phyloP scores from a whole-genome alignment of 2,797 vertebrate genomes.

The Tauraco hartlaubi region DNA sequence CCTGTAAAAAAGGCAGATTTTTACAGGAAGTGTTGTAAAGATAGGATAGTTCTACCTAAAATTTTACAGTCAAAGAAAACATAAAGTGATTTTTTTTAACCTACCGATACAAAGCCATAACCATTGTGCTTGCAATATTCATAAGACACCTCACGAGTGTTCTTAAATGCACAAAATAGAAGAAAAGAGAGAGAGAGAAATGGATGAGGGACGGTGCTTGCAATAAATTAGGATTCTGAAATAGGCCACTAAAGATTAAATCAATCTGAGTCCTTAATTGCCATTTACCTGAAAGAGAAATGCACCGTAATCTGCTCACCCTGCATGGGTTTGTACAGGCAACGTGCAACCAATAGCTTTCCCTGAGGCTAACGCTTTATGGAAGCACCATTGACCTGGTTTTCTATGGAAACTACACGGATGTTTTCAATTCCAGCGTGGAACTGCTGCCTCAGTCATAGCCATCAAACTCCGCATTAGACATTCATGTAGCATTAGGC shows the following conservation, averaged over 20 bases:
- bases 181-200: background rate
- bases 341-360: background rate
- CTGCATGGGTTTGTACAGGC: background rate
- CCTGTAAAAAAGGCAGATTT: slow-evolving; percentile 21
- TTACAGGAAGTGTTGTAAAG: slow-evolving; percentile 33
- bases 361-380: background rate
- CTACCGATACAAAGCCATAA: background rate
- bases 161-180: background rate
- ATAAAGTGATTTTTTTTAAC: slow-evolving; percentile 11
- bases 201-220: background rate
- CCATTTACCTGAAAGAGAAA: slow-evolving; percentile 38
- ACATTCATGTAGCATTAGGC: slow-evolving; percentile 62
- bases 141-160: background rate
- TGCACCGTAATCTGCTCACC: background rate
- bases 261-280: background rate
- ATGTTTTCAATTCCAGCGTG: slow-evolving; percentile 56
- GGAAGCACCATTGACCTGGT: slow-evolving; percentile 56
- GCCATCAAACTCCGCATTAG: slow-evolving; percentile 61
- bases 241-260: background rate
- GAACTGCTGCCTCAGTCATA: background rate
- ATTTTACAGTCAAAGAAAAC: slow-evolving; percentile 34
- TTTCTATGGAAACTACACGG: slow-evolving; percentile 57
- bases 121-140: background rate
- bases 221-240: background rate
- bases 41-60: slow-evolving; percentile 17